These are phyloP conservation scores for Tachystola acroxantha DNA, from an alignment of 2,888 invertebrate genomes.

Conservation along the genomic window DNA sequence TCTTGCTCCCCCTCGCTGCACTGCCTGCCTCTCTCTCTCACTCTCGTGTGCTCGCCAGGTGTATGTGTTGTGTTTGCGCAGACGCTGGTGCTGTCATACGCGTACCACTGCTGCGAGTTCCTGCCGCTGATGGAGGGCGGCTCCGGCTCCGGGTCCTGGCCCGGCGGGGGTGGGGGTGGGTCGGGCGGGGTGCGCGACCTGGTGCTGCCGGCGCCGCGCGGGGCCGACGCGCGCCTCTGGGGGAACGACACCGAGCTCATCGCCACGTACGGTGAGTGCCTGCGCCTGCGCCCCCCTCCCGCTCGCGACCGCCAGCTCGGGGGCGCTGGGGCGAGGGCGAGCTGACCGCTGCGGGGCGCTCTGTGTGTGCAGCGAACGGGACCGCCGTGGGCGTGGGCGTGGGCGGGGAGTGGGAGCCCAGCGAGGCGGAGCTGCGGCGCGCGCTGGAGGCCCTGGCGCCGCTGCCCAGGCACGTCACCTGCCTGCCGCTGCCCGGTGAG, in stretches of 20 bases:
- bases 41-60: too few relatives aligned
- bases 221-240: slow-evolving; percentile 83
- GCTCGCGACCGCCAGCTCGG: not conserved
- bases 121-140: slow-evolving; percentile 82
- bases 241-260: slow-evolving; percentile 89
- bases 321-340: too few relatives aligned
- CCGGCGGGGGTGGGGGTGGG: slow-evolving; percentile 45
- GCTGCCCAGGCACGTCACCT: too few relatives aligned
- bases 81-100: slow-evolving; percentile 92
- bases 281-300: not conserved
- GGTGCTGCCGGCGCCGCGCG: slow-evolving; percentile 55
- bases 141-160: slow-evolving; percentile 79
- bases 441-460: slow-evolving; percentile 32
- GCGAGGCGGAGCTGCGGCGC: slow-evolving; percentile 27
- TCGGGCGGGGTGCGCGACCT: slow-evolving; percentile 62
- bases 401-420: slow-evolving; percentile 26
- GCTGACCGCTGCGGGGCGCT: not conserved
- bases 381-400: slow-evolving; percentile 33
- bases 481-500: slow-evolving; percentile 88
- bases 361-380: slow-evolving; percentile 39
- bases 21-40: too few relatives aligned
- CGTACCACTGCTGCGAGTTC: slow-evolving; percentile 97
- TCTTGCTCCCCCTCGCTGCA: too few relatives aligned
- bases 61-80: too few relatives aligned
- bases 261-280: slow-evolving; percentile 87